Percentiles rank a stretch among this genome's conserved stretches.
These are phyloP conservation scores for Odocoileus hemionus DNA, from an alignment of 2,113 vertebrate species.

Conservation along the genomic window DNA sequence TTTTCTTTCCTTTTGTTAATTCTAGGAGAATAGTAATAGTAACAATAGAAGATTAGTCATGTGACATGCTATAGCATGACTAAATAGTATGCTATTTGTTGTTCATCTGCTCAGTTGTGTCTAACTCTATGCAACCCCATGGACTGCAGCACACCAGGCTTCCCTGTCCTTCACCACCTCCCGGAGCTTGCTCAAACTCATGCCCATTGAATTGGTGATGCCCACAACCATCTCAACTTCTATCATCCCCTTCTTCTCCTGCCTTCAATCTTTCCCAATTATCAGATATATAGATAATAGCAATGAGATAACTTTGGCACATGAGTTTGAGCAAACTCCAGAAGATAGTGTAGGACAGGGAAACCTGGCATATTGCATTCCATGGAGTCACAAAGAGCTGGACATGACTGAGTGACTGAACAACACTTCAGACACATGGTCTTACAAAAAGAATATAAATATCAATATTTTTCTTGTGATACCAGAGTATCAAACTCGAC, in stretches of 20 bases:
- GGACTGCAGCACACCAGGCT: neutral
- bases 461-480: neutral
- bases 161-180: neutral
- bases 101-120: neutral
- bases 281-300: neutral
- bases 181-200: neutral
- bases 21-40: neutral
- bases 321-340: neutral
- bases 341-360: neutral
- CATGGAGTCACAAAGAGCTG: neutral
- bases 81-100: neutral
- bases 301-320: neutral
- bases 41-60: neutral
- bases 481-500: neutral
- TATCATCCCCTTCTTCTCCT: neutral
- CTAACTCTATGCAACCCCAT: neutral
- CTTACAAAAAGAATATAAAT: neutral
- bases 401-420: neutral
- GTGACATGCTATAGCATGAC: neutral
- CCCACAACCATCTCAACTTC: neutral
- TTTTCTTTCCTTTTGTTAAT: neutral
- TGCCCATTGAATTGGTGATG: neutral
- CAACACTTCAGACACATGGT: neutral
- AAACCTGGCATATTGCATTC: neutral
- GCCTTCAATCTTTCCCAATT: neutral